Conservation (phyloP, 2,888 invertebrate genomes). For the Prenolepis imparis region DNA sequence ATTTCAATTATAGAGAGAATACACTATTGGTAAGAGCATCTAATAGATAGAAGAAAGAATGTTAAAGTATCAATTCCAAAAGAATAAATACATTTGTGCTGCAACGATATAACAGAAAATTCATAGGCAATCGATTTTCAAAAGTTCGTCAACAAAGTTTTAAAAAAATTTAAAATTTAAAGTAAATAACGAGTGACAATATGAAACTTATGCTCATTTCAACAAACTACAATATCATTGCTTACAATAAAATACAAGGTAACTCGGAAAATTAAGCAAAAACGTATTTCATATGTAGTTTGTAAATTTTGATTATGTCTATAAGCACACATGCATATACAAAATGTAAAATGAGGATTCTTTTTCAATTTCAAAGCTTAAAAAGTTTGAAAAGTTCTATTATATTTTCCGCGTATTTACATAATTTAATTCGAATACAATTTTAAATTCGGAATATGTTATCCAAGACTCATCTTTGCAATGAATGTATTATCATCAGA, state of each 20-base stretch:
- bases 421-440: background rate
- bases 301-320: background rate
- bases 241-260: background rate
- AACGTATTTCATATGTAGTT: background rate
- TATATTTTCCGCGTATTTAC: background rate
- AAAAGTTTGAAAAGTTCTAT: too few relatives aligned
- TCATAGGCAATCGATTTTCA: background rate
- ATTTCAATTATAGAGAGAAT: background rate
- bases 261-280: background rate
- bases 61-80: background rate
- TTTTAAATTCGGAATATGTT: background rate
- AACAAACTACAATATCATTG: too few relatives aligned
- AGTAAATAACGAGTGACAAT: background rate
- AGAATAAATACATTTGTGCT: background rate
- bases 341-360: background rate
- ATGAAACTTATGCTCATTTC: background rate
- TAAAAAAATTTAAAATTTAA: too few relatives aligned
- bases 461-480: background rate
- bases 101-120: background rate
- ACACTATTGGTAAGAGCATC: background rate
- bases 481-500: constrained; percentile 1
- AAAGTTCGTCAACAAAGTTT: too few relatives aligned
- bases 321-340: background rate
- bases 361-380: background rate
- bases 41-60: background rate